Base-by-base conservation (phyloP, 2,888 invertebrate genomes). In the Papilio gigon region DNA sequence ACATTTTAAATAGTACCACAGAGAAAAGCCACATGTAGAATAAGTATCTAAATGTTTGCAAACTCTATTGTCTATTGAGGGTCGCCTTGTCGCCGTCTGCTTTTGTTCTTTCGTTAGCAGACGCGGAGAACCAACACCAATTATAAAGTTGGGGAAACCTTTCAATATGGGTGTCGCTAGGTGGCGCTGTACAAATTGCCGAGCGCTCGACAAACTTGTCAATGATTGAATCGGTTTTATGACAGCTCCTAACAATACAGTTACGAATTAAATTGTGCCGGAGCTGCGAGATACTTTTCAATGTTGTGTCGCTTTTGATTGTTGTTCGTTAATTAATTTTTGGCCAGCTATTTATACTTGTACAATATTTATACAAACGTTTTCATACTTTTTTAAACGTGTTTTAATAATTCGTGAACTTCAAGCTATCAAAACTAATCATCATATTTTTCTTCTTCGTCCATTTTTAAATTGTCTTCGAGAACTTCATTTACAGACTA, bases 141-240 rank as follows among this genome's bases (percentile, higher is more conserved):
- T 89, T 89, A 88, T 83, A 82, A 80, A 79, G 76, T 78, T 76
- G 72, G 74, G 63, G 70, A 73, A 72, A 74, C 75, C 74, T 76
- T 77, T 78, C 77, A 76, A 73, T 73, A 72, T 71, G 70, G 71
- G 71, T 67, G 61, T 71, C 71, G 65, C 60, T 58, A 70, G 71
- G 71, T 68, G 61, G 71, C 71, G 65, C 60, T 58, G 58, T 68
- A 71, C 75, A 75, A 77, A 78, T 76, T 77, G 74, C 74, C 73
- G 68, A 65, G 67, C 63, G 70, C 64, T 58, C 65, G 50, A 65
- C 59, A 68, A 63, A 68, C 73, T 73, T 71, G 70, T 68, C 74
- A 74, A 72, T 77, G 75, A 78, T 72, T 75, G 75, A 76, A 74
- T 72, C 72, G 71, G 70, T 71, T 69, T 73, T 61, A 65, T 65